These are phyloP conservation scores for Macrobrachium rosenbergii DNA, from an alignment of 1,140 invertebrate genomes.

Conservation along the genomic window DNA sequence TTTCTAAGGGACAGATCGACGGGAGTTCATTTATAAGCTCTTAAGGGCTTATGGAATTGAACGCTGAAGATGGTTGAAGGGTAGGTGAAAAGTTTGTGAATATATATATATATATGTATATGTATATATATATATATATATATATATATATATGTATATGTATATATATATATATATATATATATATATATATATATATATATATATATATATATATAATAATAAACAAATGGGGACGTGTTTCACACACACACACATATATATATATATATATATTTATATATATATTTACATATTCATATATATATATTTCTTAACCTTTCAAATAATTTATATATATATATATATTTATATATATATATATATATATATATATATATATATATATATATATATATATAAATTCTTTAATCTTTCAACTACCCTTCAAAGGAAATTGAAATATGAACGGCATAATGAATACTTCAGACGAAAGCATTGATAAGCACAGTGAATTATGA, in stretches of 20 bases:
- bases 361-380: slow-evolving; percentile 6
- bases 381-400: slow-evolving; percentile 2
- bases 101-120: slow-evolving; percentile 4
- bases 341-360: slow-evolving; percentile 11
- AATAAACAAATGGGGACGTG: no score
- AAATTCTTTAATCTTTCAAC: neutral
- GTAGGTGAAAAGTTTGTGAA: neutral
- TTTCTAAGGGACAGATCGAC: no score
- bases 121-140: slow-evolving; percentile 3
- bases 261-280: slow-evolving; percentile 32
- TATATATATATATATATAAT: slow-evolving; percentile 9
- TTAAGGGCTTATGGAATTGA: no score
- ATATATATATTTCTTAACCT: no score
- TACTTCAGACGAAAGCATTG: no score
- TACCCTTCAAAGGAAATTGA: neutral
- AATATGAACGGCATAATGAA: neutral
- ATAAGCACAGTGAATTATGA: no score
- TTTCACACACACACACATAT: no score
- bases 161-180: slow-evolving; percentile 33
- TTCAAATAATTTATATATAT: no score
- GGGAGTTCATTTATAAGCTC: no score
- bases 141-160: slow-evolving; percentile 18
- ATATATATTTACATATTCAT: neutral
- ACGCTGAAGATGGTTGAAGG: no score
- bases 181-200: slow-evolving; percentile 23